Evolutionary conservation across 2,113 vertebrate species (phyloP).

Genomic region (Colinus virginianus): DNA sequence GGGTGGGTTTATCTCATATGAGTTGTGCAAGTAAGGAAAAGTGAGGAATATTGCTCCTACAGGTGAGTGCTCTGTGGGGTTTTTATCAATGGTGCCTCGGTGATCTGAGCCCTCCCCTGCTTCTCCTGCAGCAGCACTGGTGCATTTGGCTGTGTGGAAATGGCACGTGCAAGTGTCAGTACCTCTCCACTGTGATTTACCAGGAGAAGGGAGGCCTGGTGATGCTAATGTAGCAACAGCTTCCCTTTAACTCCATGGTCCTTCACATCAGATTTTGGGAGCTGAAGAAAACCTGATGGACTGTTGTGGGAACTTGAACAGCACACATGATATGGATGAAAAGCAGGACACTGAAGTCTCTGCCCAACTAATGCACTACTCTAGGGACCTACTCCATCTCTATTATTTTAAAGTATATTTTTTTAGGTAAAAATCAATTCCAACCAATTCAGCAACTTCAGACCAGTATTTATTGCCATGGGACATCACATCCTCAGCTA

Average conservation of each 20-base stretch:
- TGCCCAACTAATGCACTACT: not conserved
- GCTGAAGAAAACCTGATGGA: not conserved
- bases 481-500: not conserved
- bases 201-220: not conserved
- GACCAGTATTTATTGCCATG: not conserved
- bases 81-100: not conserved
- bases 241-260: not conserved
- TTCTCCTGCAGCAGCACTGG: not conserved
- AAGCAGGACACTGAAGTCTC: not conserved
- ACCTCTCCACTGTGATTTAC: not conserved
- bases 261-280: not conserved
- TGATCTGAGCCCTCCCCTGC: not conserved
- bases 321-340: not conserved
- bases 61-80: not conserved
- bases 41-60: not conserved
- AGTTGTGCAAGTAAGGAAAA: not conserved
- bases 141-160: not conserved
- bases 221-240: not conserved
- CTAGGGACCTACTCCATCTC: not conserved
- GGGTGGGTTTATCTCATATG: not conserved
- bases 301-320: not conserved
- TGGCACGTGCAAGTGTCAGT: rapidly evolving
- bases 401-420: not conserved
- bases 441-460: not conserved
- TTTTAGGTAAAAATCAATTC: not conserved